Evolutionary conservation across 2,113 vertebrate species (phyloP).

Genomic region (Gymnocephalus cernua): DNA sequence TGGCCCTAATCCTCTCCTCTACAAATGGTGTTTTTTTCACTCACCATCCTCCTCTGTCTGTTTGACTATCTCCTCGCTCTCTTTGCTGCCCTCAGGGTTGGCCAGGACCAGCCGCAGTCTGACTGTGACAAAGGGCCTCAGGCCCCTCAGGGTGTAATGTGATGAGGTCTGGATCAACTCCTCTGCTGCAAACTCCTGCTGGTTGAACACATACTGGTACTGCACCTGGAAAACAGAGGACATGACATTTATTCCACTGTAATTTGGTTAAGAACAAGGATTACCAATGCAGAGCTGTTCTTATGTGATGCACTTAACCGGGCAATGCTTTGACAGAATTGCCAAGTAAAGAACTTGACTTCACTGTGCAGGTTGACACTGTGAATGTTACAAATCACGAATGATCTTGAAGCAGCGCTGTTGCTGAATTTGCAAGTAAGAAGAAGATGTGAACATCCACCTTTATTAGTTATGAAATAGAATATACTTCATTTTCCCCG

Average conservation of each 20-base stretch:
- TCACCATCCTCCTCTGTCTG: constrained; percentile 97
- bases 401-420: neutral
- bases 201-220: constrained; percentile 96
- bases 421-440: neutral
- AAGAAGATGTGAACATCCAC: too few species aligned
- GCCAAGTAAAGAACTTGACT: neutral
- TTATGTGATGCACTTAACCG: neutral
- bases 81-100: constrained; percentile 95
- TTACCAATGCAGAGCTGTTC: neutral
- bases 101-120: constrained; percentile 91
- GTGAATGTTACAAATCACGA: neutral
- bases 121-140: constrained; percentile 95
- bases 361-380: neutral
- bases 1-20: neutral
- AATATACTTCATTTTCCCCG: too few species aligned
- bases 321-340: neutral
- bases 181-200: constrained; percentile 92
- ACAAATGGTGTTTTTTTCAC: neutral
- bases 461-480: too few species aligned
- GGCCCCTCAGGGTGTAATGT: constrained; percentile 93
- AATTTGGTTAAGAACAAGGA: neutral
- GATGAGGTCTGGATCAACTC: constrained; percentile 95
- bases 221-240: constrained; percentile 80
- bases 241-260: neutral
- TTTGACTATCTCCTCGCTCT: constrained; percentile 95